A percentile compares a stretch with the other conserved stretches of the same genome.
phyloP scores from a whole-genome alignment of 1,140 invertebrate genomes.

The Drosophila repleta region DNA sequence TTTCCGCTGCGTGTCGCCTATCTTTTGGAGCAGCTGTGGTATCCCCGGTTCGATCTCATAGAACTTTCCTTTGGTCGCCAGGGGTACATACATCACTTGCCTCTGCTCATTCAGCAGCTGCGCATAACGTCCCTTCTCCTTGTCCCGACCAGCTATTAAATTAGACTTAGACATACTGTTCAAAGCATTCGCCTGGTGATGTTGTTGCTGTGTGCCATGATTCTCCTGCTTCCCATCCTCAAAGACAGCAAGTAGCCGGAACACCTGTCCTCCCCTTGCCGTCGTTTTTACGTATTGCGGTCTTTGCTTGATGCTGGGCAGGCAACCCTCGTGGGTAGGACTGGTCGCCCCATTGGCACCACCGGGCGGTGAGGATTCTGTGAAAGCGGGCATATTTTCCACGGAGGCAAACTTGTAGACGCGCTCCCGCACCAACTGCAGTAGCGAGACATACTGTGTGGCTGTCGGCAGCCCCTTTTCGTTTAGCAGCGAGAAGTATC shows the following conservation, averaged over 20 bases:
- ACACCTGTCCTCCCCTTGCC: slow-evolving; percentile 80
- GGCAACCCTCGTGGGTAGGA: slow-evolving; percentile 72
- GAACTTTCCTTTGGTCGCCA: slow-evolving; percentile 82
- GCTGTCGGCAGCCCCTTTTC: slow-evolving; percentile 79
- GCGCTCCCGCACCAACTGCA: slow-evolving; percentile 81
- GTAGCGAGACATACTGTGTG: slow-evolving; percentile 73
- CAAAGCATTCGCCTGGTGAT: slow-evolving; percentile 20
- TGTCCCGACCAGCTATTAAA: slow-evolving; percentile 54
- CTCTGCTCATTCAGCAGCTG: slow-evolving; percentile 81
- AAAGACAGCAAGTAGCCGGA: slow-evolving; percentile 77
- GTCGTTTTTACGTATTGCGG: slow-evolving; percentile 82
- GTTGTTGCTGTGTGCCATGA: neutral
- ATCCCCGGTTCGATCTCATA: slow-evolving; percentile 82
- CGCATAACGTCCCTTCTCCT: slow-evolving; percentile 82
- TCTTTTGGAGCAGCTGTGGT: slow-evolving; percentile 78
- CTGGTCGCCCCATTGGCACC: slow-evolving; percentile 47
- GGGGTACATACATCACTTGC: slow-evolving; percentile 79
- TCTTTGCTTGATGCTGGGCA: slow-evolving; percentile 64
- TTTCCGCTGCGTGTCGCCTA: slow-evolving; percentile 64
- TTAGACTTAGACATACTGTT: slow-evolving; percentile 38
- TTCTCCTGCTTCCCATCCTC: slow-evolving; percentile 82
- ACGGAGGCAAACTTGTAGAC: slow-evolving; percentile 83
- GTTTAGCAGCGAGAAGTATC: slow-evolving; percentile 80
- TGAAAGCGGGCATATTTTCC: slow-evolving; percentile 82
- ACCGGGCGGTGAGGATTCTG: slow-evolving; percentile 58